Evolutionary conservation across 35 echinoderm and acorn worm species (phyloP).

Genomic region (Apostichopus japonicus): DNA sequence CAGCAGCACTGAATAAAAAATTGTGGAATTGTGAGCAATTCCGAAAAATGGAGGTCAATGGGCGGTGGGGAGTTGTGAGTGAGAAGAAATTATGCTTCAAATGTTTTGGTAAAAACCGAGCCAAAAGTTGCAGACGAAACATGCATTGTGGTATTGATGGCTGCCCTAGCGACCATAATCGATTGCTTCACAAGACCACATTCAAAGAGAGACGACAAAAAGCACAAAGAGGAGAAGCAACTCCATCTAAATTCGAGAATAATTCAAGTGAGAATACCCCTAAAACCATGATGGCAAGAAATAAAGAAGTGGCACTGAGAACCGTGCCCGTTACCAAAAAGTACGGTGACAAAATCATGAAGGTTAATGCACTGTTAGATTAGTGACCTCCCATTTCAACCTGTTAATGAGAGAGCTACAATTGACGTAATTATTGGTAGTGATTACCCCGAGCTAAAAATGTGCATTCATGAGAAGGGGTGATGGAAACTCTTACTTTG

Average conservation of each 20-base stretch:
- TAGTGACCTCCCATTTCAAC: conserved; percentile 44
- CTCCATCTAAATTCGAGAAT: not conserved
- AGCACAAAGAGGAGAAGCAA: not conserved
- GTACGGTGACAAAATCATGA: conserved; percentile 17
- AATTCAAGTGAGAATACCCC: not conserved
- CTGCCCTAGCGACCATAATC: conserved; percentile 45
- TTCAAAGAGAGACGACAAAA: not conserved
- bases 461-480: no score
- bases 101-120: conserved; percentile 35
- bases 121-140: conserved; percentile 5
- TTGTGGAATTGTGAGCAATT: conserved; percentile 58
- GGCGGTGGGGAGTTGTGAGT: conserved; percentile 48
- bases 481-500: no score
- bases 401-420: not conserved
- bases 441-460: no score
- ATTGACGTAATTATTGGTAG: not conserved
- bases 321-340: conserved; percentile 31
- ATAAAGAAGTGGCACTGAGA: not conserved
- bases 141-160: conserved; percentile 49
- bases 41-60: conserved; percentile 16
- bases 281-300: conserved; percentile 21
- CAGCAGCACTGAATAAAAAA: conserved; percentile 44
- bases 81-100: conserved; percentile 54
- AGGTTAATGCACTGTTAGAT: conserved; percentile 11
- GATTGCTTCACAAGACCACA: not conserved